These are phyloP conservation scores for Scylla paramamosain DNA, from an alignment of 1,140 invertebrate genomes.

Conservation along the genomic window DNA sequence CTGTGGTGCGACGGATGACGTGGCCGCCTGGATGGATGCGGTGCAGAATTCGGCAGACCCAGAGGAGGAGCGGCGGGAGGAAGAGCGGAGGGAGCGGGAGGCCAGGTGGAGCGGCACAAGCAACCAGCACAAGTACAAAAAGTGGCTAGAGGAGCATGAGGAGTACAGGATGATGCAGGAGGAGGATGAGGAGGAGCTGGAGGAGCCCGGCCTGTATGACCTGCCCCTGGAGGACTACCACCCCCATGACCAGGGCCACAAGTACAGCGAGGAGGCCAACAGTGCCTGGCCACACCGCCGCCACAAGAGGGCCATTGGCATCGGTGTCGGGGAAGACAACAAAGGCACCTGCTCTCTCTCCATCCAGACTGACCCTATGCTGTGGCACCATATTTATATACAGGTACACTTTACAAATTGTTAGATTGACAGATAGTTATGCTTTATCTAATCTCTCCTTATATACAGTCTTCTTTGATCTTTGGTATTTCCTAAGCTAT, in stretches of 20 bases:
- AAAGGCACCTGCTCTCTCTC: slow-evolving; percentile 95
- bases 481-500: too few relatives aligned
- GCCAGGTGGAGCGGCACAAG: not conserved
- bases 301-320: slow-evolving; percentile 64
- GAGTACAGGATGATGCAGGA: slow-evolving; percentile 47
- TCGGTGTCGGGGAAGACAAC: slow-evolving; percentile 85
- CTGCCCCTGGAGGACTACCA: slow-evolving; percentile 68
- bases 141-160: slow-evolving; percentile 65
- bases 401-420: slow-evolving; percentile 80
- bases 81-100: not conserved
- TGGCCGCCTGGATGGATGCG: slow-evolving; percentile 94
- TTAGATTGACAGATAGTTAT: too few relatives aligned
- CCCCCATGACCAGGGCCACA: slow-evolving; percentile 70
- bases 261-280: slow-evolving; percentile 78
- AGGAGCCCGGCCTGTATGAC: not conserved
- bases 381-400: slow-evolving; percentile 94
- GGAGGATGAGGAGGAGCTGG: slow-evolving; percentile 33
- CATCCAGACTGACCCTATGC: slow-evolving; percentile 98
- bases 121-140: slow-evolving; percentile 72
- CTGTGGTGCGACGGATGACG: slow-evolving; percentile 92
- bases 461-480: too few relatives aligned
- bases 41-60: slow-evolving; percentile 91
- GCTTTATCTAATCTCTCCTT: too few relatives aligned
- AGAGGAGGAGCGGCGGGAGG: slow-evolving; percentile 82
- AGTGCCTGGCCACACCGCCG: slow-evolving; percentile 25